phyloP scores from a whole-genome alignment of 2,888 invertebrate genomes.

The Rhagonycha fulva region DNA sequence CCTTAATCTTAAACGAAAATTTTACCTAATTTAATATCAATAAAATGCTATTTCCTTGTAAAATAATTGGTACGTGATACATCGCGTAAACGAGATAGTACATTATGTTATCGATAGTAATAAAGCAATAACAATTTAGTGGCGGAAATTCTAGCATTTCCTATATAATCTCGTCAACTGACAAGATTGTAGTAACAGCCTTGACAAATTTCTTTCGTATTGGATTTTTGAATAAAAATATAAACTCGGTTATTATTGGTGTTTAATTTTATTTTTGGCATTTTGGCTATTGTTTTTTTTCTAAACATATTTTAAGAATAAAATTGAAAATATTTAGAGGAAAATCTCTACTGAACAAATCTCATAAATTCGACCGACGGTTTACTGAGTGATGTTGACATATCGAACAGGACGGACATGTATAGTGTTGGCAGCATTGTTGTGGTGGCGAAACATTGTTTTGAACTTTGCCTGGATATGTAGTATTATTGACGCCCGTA shows the following conservation, averaged over 20 bases:
- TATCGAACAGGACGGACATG: not conserved
- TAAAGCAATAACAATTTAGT: not conserved
- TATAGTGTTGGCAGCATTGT: not conserved
- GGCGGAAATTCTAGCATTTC: conserved; percentile 3
- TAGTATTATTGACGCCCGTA: not conserved
- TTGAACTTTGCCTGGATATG: not conserved
- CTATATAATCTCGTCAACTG: not conserved
- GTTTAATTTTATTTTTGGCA: not conserved
- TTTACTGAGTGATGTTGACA: not conserved
- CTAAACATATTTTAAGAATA: not conserved
- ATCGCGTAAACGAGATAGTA: not conserved
- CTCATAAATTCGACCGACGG: not conserved
- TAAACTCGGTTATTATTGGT: not conserved
- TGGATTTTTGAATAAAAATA: not conserved
- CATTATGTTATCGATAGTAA: not conserved
- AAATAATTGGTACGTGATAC: not conserved
- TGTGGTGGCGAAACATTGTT: not conserved
- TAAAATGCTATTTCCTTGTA: not conserved
- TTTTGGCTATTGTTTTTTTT: not conserved
- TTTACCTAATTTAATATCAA: no score
- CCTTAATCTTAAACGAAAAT: no score
- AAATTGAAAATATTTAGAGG: not conserved
- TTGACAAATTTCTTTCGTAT: not conserved
- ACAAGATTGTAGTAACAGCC: not conserved
- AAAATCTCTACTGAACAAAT: not conserved